Evolutionary conservation across 1,140 invertebrate genomes (phyloP).

Genomic region (Zaprionus taronus): DNA sequence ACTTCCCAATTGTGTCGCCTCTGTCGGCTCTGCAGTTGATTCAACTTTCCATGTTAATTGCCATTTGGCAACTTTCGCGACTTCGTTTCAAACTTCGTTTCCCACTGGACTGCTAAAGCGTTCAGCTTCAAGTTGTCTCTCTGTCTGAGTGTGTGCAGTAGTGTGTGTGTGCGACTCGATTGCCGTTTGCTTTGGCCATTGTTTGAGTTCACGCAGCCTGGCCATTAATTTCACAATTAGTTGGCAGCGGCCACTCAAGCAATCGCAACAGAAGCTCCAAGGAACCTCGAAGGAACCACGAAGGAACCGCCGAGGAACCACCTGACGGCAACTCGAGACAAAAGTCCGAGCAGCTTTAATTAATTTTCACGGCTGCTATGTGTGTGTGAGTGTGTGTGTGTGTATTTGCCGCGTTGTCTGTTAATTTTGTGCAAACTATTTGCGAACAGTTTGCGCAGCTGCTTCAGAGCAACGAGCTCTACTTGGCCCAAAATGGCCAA

Average conservation of each 20-base stretch:
- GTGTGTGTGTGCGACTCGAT: constrained; percentile 50
- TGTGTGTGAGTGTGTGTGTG: constrained; percentile 10
- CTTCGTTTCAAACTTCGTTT: constrained; percentile 68
- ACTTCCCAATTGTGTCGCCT: constrained; percentile 30
- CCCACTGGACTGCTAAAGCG: constrained; percentile 36
- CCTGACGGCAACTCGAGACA: constrained; percentile 39
- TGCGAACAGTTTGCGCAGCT: constrained; percentile 40
- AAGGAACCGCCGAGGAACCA: constrained; percentile 13
- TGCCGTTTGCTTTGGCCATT: constrained; percentile 72
- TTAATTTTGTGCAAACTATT: constrained; percentile 51
- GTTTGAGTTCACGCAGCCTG: constrained; percentile 74
- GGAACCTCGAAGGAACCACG: neutral
- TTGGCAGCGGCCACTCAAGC: constrained; percentile 34
- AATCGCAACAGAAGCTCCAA: neutral
- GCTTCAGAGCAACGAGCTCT: constrained; percentile 3
- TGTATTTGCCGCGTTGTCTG: constrained; percentile 41
- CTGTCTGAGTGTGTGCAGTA: neutral
- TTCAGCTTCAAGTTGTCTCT: constrained; percentile 9
- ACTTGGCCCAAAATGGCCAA: constrained; percentile 31
- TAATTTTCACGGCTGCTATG: constrained; percentile 51
- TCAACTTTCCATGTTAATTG: constrained; percentile 74
- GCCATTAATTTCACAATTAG: constrained; percentile 80
- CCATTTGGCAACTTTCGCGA: constrained; percentile 77
- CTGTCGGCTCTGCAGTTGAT: constrained; percentile 16
- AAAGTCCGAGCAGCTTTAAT: constrained; percentile 61